Percentiles rank a stretch among this genome's conserved stretches.
Evolutionary conservation across 2,797 vertebrate species (phyloP).

Genomic region (Lithobates sylvaticus): DNA sequence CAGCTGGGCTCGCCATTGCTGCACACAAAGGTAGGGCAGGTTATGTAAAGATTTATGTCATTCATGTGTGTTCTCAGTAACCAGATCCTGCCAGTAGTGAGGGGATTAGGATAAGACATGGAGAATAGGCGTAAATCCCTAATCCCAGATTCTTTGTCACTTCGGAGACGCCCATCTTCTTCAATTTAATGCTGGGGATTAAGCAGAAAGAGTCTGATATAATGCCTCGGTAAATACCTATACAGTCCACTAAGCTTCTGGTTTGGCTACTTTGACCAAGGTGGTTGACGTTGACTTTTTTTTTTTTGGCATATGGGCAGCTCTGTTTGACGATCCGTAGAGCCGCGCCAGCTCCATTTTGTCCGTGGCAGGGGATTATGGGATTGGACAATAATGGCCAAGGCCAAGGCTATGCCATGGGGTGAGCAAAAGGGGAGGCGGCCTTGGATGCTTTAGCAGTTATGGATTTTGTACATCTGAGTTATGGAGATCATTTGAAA

Average conservation of each 20-base stretch:
- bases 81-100: slow-evolving; percentile 29
- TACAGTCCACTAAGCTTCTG: not conserved
- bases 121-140: slow-evolving; percentile 39
- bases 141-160: slow-evolving; percentile 53
- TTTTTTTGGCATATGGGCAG: not conserved
- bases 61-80: slow-evolving; percentile 54
- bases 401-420: no score
- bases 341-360: not conserved
- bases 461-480: no score
- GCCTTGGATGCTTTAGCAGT: no score
- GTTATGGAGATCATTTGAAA: no score
- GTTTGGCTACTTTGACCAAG: not conserved
- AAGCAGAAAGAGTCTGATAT: not conserved
- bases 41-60: slow-evolving; percentile 44
- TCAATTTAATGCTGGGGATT: not conserved
- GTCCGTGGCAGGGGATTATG: not conserved
- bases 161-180: slow-evolving; percentile 1
- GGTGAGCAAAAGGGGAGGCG: no score
- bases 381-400: not conserved
- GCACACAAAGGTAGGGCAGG: not conserved
- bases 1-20: not conserved
- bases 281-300: not conserved
- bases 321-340: not conserved
- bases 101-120: slow-evolving; percentile 47
- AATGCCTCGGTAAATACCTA: slow-evolving; percentile 2